Evolutionary conservation across 2,888 invertebrate species (phyloP), one percentile per base, ranked within the genome.

Genomic region (Xestoiulus laeticollis): DNA sequence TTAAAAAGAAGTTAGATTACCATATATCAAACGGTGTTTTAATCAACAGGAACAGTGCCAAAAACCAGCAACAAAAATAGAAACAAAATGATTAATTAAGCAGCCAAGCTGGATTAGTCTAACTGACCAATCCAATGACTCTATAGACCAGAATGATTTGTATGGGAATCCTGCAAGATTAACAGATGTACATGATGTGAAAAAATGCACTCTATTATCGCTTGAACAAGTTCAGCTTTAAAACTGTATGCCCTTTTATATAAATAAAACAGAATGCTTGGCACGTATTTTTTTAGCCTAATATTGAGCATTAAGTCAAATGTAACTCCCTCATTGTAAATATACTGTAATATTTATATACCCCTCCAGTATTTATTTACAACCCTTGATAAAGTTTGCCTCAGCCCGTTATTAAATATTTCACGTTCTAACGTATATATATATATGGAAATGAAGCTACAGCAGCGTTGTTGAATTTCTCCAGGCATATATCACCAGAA

Each of bases 261-360:
- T 78, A 78, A 78, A 78, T 78, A 59, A 59, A 48, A 3, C 59
- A 6, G 59, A n/a, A 59, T 59, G 59, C 22, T 59, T n/a, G 26
- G 30, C 30, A 16, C 78, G 78, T 78, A 78, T 78, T 78, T 68
- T 68, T 68, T 78, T 78, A 78, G 78, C 78, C 14, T 78, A 78
- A 26, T 16, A 32, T 78, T 30, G 30, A 78, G 78, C 78, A 32
- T 16, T 32, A 78, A 30, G 26, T 78, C 78, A 78, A 78, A 78
- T 78, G 78, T 78, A 78, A 78, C 78, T 78, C 78, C 78, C 78
- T 16, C 30, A 32, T 78, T 78, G 78, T 78, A 78, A 78, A 78
- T 78, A 78, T 16, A 0, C 78, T 4, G 78, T 2, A 22, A 30
- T 78, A 26, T 78, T 78, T 78, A 78, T 78, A 12, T 78, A 78